Percentiles rank a stretch among this genome's conserved stretches.
These are phyloP conservation scores for Gopherus flavomarginatus DNA, from an alignment of 2,113 vertebrate genomes.

Conservation along the genomic window DNA sequence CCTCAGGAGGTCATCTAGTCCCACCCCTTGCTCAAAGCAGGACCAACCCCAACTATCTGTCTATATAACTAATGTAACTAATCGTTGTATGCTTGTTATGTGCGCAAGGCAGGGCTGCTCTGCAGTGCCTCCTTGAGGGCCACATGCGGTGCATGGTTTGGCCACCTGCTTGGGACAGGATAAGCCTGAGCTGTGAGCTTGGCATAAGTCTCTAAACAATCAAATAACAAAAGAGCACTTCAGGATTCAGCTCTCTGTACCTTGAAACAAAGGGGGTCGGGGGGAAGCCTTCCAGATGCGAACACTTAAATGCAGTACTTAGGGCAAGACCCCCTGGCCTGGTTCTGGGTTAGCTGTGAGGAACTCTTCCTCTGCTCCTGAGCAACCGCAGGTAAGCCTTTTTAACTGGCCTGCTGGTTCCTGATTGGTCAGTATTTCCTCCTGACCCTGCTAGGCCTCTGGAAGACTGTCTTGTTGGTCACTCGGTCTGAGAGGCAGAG, in stretches of 20 bases:
- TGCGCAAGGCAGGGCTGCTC: not conserved
- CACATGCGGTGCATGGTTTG: too few relatives aligned
- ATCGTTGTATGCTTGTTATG: not conserved
- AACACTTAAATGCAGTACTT: too few relatives aligned
- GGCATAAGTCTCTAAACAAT: not conserved
- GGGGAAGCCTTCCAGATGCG: not conserved
- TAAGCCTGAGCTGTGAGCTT: not conserved
- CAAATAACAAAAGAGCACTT: not conserved
- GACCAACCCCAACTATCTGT: too few relatives aligned
- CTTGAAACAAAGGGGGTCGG: not conserved
- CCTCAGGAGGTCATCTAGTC: too few relatives aligned
- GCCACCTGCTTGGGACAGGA: not conserved
- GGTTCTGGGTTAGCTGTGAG: not conserved
- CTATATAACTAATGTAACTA: too few relatives aligned
- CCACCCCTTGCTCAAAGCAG: too few relatives aligned
- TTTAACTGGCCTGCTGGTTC: not conserved
- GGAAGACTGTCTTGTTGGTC: not conserved
- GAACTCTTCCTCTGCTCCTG: not conserved
- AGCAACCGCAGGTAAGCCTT: not conserved
- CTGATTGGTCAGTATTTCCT: not conserved
- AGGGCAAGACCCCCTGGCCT: not conserved
- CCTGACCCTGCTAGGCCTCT: not conserved
- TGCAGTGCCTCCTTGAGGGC: too few relatives aligned
- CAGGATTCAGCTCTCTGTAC: not conserved
- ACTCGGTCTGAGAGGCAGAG: not conserved